Percentiles rank a stretch among this genome's conserved stretches.
phyloP scores from a whole-genome alignment of 1,140 invertebrate genomes.

The Lysiphlebus fabarum region DNA sequence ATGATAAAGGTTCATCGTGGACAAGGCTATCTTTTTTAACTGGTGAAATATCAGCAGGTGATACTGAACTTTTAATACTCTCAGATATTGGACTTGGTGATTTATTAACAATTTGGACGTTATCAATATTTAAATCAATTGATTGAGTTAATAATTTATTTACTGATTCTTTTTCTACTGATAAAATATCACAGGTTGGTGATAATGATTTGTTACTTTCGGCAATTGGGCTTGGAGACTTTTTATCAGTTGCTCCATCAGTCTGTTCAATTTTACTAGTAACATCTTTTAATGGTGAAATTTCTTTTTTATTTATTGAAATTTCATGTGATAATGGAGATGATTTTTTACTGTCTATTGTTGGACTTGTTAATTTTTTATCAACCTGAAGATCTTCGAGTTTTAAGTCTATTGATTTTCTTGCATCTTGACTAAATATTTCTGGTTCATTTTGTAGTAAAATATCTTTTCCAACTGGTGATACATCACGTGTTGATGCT shows the following conservation, averaged over 20 bases:
- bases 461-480: neutral
- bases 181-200: neutral
- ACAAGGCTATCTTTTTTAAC: neutral
- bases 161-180: neutral
- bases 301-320: neutral
- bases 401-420: too few relatives aligned
- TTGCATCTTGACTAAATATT: too few relatives aligned
- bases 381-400: neutral
- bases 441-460: neutral
- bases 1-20: neutral
- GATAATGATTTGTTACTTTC: conserved; percentile 5
- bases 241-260: neutral
- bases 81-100: neutral
- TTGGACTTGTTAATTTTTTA: neutral
- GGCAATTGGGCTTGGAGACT: neutral
- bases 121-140: neutral
- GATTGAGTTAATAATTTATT: neutral
- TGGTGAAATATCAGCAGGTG: neutral
- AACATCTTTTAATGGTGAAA: neutral
- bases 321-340: conserved; percentile 20
- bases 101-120: neutral
- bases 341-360: neutral
- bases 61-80: neutral
- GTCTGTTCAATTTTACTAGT: conserved; percentile 1
- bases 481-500: neutral